Evolutionary conservation across 2,888 invertebrate genomes (phyloP), one percentile per base, ranked within the genome.

Genomic region (Phengaris alcon): DNA sequence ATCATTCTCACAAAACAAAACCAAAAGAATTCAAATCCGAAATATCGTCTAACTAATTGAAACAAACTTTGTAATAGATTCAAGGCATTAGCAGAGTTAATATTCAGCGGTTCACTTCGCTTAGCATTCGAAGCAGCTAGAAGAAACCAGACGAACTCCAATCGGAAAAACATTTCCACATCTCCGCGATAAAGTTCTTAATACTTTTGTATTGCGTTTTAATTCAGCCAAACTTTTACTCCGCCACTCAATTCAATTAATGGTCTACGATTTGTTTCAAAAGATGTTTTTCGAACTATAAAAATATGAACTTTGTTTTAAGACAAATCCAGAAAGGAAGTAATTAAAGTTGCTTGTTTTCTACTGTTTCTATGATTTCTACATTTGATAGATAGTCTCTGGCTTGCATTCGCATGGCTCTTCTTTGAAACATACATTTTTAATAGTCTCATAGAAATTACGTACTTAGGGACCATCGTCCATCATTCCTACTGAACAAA

Each of bases 121-220:
- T 86, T 85, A 82, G 83, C 84, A 88, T 89, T 88, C 86, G 84
- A 84, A 87, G 84, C 81, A 82, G 84, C 85, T 84, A 86, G 88
- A 86, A 85, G 82, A 83, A 82, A 81, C 81, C 82, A 79, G 80
- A 82, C 80, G 80, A 81, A 84, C 81, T 83, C 81, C 81, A 82
- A 84, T 87, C 83, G 85, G 82, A 84, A 87, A 85, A 89, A 88
- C 86, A 88, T 88, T 87, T 82, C 81, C 82, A 82, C 82, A 83
- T 82, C 82, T 80, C 74, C 80, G 81, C 80, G 81, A 80, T 79
- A 80, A 84, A 85, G 80, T 85, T 86, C 82, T 81, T 80, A 83
- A 84, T 83, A 83, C 83, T 84, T 84, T 82, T 82, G 82, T 84
- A 84, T 85, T 85, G 84, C 84, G 78, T 84, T 84, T 85, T 86